Base-by-base conservation (phyloP, 35 echinoderm and acorn worm genomes). In the Lytechinus variegatus region DNA sequence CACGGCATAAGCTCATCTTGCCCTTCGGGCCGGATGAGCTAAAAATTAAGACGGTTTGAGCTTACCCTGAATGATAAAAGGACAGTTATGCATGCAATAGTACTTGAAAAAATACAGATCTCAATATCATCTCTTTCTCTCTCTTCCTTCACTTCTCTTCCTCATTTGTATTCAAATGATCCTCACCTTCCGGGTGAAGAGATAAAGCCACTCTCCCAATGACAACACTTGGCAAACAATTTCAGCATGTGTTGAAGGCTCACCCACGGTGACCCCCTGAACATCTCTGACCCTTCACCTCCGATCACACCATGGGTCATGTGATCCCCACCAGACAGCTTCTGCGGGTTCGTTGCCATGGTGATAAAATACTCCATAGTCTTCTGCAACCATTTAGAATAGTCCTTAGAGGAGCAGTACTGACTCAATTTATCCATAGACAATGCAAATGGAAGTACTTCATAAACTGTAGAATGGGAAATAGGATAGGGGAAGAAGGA, bases 351-450 rank as follows among this genome's bases (percentile, higher is more conserved):
- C 1, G 95, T 58, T 51, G 96, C 95, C n/a, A 95, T 54, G 53
- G 72, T 92, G 55, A 97, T 95, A 61, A 97, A 98, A 56, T 97
- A 98, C 94, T 98, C 97, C 14, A 98, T 95, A 28, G 97, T 86
- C 9, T 95, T 95, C 54, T 97, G 95, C 11, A 98, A 92, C 96
- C 95, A 97, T 55, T 97, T 98, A 14, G 95, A 97, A 66, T 96
- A 72, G 28, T 98, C 95, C 58, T 97, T 98, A 10, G 87, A 27
- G 27, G 92, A 72, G 52, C 94, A 95, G 28, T 96, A 61, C 61
- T 56, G 91, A 9, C 54, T 10, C 53, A 98, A 61, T 13, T 97
- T 52, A 53, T 97, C 89, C 72, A 87, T 96, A 52, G 86, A 54
- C 53, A 96, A 92, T 54, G 97, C 96, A 27, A 97, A 61, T 24